These are phyloP conservation scores for Colinus virginianus DNA, from an alignment of 2,113 vertebrate genomes.

Conservation along the genomic window DNA sequence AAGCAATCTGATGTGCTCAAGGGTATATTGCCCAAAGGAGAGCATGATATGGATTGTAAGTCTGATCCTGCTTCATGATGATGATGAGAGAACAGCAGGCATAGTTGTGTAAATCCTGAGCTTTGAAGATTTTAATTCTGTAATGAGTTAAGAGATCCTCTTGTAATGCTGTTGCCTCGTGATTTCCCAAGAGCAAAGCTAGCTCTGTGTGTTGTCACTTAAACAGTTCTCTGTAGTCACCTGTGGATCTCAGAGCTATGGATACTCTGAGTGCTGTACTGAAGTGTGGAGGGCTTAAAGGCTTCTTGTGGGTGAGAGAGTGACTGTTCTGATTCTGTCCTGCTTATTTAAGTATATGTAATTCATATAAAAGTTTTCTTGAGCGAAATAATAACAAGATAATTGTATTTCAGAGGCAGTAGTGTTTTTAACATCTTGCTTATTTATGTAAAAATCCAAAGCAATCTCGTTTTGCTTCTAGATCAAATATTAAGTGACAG, in stretches of 20 bases:
- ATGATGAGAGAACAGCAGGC: not conserved
- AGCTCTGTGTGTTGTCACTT: accelerated
- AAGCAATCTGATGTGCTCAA: not conserved
- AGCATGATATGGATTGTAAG: not conserved
- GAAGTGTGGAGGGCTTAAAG: not conserved
- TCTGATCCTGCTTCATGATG: not conserved
- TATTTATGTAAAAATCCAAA: not conserved
- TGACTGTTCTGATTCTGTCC: not conserved
- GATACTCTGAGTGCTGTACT: not conserved
- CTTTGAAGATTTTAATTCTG: not conserved
- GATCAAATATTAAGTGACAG: slow-evolving; percentile 44
- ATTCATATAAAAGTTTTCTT: not conserved
- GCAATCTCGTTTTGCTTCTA: slow-evolving; percentile 51
- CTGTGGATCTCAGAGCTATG: not conserved
- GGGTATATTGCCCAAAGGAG: not conserved
- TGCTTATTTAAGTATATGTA: not conserved
- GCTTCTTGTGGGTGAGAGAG: not conserved
- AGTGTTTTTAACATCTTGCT: not conserved
- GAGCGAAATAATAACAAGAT: not conserved
- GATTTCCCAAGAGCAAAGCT: not conserved
- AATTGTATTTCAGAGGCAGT: not conserved
- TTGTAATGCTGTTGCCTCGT: not conserved
- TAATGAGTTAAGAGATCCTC: not conserved
- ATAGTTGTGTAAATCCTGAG: not conserved
- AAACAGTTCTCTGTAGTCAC: not conserved